These are phyloP conservation scores for Caenorhabditis sp. DNA, from an alignment of 2,888 invertebrate genomes.

Conservation along the genomic window DNA sequence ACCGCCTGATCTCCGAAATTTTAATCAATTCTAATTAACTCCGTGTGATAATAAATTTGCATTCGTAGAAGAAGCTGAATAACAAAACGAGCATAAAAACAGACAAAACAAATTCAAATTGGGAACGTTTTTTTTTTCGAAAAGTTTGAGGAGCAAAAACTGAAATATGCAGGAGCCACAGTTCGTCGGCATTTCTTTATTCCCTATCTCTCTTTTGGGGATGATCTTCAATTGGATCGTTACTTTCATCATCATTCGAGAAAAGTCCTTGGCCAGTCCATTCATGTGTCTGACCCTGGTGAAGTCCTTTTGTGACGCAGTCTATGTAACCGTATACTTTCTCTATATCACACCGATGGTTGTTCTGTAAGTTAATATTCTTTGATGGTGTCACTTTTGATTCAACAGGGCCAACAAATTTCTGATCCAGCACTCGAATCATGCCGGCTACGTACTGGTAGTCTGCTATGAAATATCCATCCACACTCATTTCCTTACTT, in stretches of 20 bases:
- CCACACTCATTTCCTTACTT: conserved; percentile 43
- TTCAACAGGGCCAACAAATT: conserved; percentile 30
- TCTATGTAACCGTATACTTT: conserved; percentile 25
- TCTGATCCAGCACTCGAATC: neutral
- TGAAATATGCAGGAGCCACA: conserved; percentile 28
- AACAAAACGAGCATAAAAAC: neutral
- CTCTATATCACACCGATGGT: conserved; percentile 45
- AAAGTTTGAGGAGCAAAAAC: neutral
- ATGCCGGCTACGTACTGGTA: conserved; percentile 9
- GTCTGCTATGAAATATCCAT: conserved; percentile 42
- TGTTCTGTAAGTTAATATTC: conserved; percentile 30
- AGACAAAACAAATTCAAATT: neutral
- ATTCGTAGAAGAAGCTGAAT: conserved; percentile 14
- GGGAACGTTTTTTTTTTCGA: neutral
- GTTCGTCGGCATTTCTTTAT: conserved; percentile 26
- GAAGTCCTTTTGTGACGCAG: conserved; percentile 36
- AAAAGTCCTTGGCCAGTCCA: conserved; percentile 19
- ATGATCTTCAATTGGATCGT: conserved; percentile 40
- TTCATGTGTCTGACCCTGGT: conserved; percentile 40
- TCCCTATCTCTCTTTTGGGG: conserved; percentile 40
- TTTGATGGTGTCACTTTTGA: neutral
- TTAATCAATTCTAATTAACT: conserved; percentile 1
- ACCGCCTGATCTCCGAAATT: neutral
- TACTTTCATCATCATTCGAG: conserved; percentile 20
- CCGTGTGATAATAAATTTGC: conserved; percentile 22